Conservation (phyloP, 2,888 invertebrate species). For the Lasioglossum marginatum region DNA sequence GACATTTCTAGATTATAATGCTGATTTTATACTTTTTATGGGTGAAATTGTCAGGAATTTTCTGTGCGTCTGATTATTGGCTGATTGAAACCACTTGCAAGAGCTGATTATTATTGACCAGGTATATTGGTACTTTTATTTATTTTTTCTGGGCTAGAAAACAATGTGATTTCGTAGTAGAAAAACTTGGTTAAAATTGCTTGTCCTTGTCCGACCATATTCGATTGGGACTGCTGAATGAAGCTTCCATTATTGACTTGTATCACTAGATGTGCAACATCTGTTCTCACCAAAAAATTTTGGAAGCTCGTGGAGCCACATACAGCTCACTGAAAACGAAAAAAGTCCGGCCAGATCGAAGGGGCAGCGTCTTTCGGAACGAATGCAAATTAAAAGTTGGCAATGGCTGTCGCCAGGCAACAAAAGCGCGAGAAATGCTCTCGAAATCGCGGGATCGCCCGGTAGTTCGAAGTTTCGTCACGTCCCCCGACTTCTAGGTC, state of each 20-base stretch:
- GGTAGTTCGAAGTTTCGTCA: constrained; percentile 18
- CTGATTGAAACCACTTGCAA: too few species aligned
- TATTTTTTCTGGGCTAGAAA: too few species aligned
- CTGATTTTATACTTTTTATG: too few species aligned
- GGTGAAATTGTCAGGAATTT: background rate
- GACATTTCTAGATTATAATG: too few species aligned
- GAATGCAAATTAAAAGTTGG: constrained; percentile 1
- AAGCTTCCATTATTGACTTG: background rate
- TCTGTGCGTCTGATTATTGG: too few species aligned
- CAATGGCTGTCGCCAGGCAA: background rate
- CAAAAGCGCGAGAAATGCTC: background rate
- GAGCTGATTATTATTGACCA: too few species aligned
- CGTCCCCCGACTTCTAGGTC: constrained; percentile 4
- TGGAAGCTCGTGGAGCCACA: background rate
- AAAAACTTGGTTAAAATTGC: too few species aligned
- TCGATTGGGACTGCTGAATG: background rate
- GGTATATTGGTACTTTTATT: too few species aligned
- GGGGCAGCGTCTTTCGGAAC: background rate
- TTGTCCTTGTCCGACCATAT: background rate
- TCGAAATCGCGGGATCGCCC: background rate
- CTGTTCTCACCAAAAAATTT: background rate
- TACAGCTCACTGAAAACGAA: background rate
- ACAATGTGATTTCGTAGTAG: too few species aligned
- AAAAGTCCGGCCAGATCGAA: background rate
- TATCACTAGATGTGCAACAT: background rate